Evolutionary conservation across 2,113 vertebrate species (phyloP), one percentile per base, ranked within the genome.

Genomic region (Sylvia atricapilla): DNA sequence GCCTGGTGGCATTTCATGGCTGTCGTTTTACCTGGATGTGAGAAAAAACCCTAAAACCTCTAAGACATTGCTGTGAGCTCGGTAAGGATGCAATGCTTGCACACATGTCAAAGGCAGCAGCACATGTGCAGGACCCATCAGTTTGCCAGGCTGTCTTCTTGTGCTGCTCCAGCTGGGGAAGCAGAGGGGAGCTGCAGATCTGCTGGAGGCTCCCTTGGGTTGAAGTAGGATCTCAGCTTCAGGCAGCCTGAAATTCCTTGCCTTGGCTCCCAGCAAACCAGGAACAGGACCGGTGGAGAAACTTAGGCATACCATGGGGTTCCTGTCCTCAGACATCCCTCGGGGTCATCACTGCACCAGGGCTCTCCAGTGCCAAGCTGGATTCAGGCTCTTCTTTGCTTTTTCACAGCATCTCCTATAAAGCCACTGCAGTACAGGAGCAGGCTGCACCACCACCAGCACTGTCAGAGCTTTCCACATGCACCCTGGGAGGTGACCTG

Each of bases 361-460:
- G 27, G 44, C 14, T 68, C 49, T 25, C 53, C 70, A 33, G 39
- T 11, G 43, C 50, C 46, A 80, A 53, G n/a, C 52, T 63, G 70
- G 33, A 43, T 33, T 41, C 30, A 28, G 47, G 55, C 21, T 73
- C 49, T 22, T 92, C 76, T 88, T 83, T 22, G 23, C 35, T 47
- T 14, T 85, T 83, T 19, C n/a, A 24, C 1, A 2, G 56, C 0
- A 0, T 49, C 49, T 80, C n/a, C 72, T 14, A 8, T 25, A 58
- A 94, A 86, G 31, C 17, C 25, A 16, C 27, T 1, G 1, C 2
- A 33, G 47, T 58, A 25, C 3, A 14, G 39, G 55, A 44, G 12
- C 22, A 62, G 49, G 41, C 35, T 79, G 70, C 24, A 52, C 21
- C 69, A 49, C 15, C 62, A 46, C 13, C 67, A 37, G 39, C 77